Evolutionary conservation across 2,888 invertebrate species (phyloP), one percentile per base, ranked within the genome.

Genomic region (Melipona bicolor): DNA sequence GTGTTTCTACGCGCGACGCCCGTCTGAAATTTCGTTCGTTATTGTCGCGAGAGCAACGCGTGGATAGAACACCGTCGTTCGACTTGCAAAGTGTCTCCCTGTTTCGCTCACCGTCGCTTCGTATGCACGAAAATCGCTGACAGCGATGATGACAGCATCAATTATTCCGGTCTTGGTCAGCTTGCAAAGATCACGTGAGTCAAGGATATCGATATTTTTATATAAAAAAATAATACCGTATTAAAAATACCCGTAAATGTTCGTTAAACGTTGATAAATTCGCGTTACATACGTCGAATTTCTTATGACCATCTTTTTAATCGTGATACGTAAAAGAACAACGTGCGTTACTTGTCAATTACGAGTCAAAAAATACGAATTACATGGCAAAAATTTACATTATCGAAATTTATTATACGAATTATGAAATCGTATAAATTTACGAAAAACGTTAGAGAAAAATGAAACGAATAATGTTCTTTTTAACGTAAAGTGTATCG

Each of bases 321-420:
- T 71, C 83, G 70, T 32, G 1, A 75, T 62, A 68, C 59, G 62
- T 56, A 68, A 70, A 36, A 62, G 27, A 36, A 5, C 24, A 62
- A n/a, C 36, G 67, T 54, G 70, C 24, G 56, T 32, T 75, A 21
- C 36, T 79, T 59, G 54, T 24, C 24, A 43, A 70, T 85, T 82
- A 79, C 71, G 27, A 27, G 27, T 27, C 27, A 27, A 68, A 79
- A 86, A 86, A 86, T 74, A 64, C 15, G n/a, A 59, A 54, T 71
- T 73, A 54, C 65, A 70, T 52, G 54, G 59, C 24, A n/a, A 9
- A 43, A 43, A 9, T 43, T 43, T 43, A 9, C 43, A 36, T n/a
- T n/a, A n/a, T n/a, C n/a, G n/a, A n/a, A n/a, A n/a, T n/a, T n/a
- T n/a, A 36, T 36, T 36, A 36, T 36, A 36, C 36, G 9, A 36